A percentile compares a stretch with the other conserved stretches of the same genome.
phyloP scores from a whole-genome alignment of 2,888 invertebrate species.

The Leptopterna dolabrata region DNA sequence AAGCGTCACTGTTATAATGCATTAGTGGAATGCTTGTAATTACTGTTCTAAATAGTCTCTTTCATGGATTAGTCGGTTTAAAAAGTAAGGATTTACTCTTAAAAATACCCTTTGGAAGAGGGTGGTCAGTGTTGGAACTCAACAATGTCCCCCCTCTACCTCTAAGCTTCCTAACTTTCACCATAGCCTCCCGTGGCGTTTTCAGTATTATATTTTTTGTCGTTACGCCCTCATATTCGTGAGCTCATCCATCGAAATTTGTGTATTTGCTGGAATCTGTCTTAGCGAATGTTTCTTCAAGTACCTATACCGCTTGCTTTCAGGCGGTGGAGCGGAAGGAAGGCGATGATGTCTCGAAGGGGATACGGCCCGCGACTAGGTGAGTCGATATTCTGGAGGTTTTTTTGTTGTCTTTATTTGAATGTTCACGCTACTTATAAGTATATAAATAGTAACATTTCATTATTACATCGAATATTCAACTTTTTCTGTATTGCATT shows the following conservation, averaged over 20 bases:
- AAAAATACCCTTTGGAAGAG: neutral
- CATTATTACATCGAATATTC: neutral
- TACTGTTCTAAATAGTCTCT: neutral
- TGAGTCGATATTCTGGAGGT: constrained; percentile 1
- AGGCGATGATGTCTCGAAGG: constrained; percentile 27
- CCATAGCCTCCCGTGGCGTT: constrained; percentile 22
- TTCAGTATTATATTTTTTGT: neutral
- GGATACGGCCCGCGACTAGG: constrained; percentile 36
- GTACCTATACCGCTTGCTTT: neutral
- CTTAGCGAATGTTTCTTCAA: neutral
- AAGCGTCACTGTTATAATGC: constrained; percentile 6
- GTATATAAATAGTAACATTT: neutral
- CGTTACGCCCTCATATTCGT: neutral
- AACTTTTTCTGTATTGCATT: too few relatives aligned
- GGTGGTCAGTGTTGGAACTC: neutral
- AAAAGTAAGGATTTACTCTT: neutral
- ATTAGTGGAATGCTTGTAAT: neutral
- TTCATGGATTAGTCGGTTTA: neutral
- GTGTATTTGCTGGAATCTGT: neutral
- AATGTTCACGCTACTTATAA: neutral
- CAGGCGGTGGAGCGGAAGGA: constrained; percentile 32
- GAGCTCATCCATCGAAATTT: neutral
- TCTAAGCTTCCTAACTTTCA: neutral
- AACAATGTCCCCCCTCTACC: constrained; percentile 6
- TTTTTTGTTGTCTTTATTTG: neutral